Percentiles rank a stretch among this genome's conserved stretches.
Conservation (phyloP, 2,113 vertebrate species). For the Ellobius talpinus region DNA sequence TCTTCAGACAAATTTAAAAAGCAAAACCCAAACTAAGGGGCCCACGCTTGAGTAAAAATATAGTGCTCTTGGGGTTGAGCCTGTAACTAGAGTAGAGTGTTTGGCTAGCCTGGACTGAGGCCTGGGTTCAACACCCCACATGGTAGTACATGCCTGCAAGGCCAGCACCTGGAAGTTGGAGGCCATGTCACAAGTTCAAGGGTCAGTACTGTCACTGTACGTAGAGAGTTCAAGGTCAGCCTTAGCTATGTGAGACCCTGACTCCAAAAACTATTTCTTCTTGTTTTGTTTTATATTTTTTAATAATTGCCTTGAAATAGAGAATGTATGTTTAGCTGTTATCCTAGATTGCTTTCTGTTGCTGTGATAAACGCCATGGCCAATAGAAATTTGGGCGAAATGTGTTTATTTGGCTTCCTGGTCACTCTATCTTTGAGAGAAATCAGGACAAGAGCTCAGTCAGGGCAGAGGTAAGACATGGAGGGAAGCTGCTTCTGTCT, state of each 20-base stretch:
- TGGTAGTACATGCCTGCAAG: background rate
- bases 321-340: background rate
- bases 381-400: background rate
- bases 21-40: background rate
- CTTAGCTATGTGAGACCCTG: background rate
- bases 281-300: too few relatives aligned
- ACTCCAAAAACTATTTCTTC: too few relatives aligned
- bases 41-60: background rate
- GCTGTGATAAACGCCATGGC: background rate
- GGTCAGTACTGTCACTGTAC: background rate
- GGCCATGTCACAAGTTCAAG: background rate
- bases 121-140: background rate
- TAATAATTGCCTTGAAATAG: background rate
- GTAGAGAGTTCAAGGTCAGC: background rate
- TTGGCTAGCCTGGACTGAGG: background rate
- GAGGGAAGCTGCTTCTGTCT: background rate
- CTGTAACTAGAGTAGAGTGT: background rate
- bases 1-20: background rate
- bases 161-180: background rate
- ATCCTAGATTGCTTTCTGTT: background rate
- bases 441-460: background rate
- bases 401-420: too few relatives aligned
- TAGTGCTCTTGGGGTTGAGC: background rate
- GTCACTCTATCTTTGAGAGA: too few relatives aligned
- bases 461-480: rapidly evolving